Evolutionary conservation across 1,140 invertebrate genomes (phyloP), one percentile per base, ranked within the genome.

Genomic region (Drosophila athabasca): DNA sequence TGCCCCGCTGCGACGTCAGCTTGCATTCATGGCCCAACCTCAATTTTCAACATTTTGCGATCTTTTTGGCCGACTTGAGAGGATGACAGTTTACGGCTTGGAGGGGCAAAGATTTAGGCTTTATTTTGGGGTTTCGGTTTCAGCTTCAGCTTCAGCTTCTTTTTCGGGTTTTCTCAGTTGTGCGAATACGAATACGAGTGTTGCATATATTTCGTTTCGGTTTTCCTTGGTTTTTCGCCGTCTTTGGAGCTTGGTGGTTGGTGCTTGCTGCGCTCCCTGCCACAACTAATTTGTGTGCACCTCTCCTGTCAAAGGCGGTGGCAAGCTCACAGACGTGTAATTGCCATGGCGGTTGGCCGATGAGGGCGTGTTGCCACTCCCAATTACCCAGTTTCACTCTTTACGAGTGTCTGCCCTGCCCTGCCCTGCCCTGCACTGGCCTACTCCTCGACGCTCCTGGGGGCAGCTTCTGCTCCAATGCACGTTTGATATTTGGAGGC

Each of bases 401-500:
- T 41, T 57, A 39, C 35, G 35, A 39, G 35, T 39, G 59, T 64
- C 53, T 9, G 31, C n/a, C 22, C 43, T 44, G 43, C 24, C n/a
- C n/a, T n/a, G n/a, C n/a, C n/a, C n/a, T n/a, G n/a, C n/a, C n/a
- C n/a, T n/a, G n/a, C n/a, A n/a, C n/a, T n/a, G n/a, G n/a, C n/a
- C n/a, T n/a, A n/a, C n/a, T n/a, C n/a, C n/a, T 45, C 44, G 29
- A 4, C 17, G 2, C 5, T 11, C 24, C 7, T 24, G 43, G 57
- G 44, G 31, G 57, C 45, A 48, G 57, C 53, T 22, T 24, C n/a
- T 43, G 19, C 57, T 74, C 74, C 70, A 71, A 64, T 77, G 74
- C 81, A 79, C 76, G 82, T 84, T 84, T 84, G 81, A 87, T 84
- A 84, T 84, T 75, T 85, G 52, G 64, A 51, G 65, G 81, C 81